A percentile compares a stretch with the other conserved stretches of the same genome.
These are phyloP conservation scores for Amphiprion ocellaris DNA, from an alignment of 2,113 vertebrate genomes.

Conservation along the genomic window DNA sequence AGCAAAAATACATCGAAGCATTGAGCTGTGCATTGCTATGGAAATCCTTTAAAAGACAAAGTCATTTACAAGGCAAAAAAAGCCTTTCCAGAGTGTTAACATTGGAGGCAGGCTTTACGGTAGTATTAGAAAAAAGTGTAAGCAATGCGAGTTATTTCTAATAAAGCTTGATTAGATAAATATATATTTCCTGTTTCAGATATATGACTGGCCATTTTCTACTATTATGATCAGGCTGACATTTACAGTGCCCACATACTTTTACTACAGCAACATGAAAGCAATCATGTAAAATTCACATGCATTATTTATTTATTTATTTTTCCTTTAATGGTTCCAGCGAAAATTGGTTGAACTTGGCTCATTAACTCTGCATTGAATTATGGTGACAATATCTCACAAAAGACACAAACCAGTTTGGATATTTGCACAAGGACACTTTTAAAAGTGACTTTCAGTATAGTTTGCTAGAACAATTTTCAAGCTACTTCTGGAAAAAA, in stretches of 20 bases:
- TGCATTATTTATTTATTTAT: slow-evolving; percentile 10
- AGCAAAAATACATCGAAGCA: too few relatives aligned
- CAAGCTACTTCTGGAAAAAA: neutral
- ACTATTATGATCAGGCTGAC: neutral
- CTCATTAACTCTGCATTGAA: slow-evolving; percentile 56
- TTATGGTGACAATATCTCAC: slow-evolving; percentile 17
- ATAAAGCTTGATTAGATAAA: too few relatives aligned
- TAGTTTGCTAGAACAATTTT: neutral
- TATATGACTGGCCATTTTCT: neutral
- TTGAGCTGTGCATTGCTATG: too few relatives aligned
- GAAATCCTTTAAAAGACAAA: too few relatives aligned
- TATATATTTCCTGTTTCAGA: too few relatives aligned
- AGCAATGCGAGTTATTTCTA: neutral
- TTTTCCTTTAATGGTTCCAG: neutral
- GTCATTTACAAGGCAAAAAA: too few relatives aligned
- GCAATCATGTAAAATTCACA: neutral
- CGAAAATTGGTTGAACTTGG: slow-evolving; percentile 39
- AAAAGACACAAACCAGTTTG: neutral
- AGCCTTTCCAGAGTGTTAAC: too few relatives aligned
- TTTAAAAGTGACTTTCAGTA: neutral
- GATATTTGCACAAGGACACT: slow-evolving; percentile 5
- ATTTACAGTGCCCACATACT: neutral
- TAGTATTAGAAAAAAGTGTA: neutral
- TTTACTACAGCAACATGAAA: slow-evolving; percentile 2
- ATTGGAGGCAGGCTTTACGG: too few relatives aligned